Evolutionary conservation across 2,113 vertebrate genomes (phyloP).

Genomic region (Phalacrocorax aristotelis): DNA sequence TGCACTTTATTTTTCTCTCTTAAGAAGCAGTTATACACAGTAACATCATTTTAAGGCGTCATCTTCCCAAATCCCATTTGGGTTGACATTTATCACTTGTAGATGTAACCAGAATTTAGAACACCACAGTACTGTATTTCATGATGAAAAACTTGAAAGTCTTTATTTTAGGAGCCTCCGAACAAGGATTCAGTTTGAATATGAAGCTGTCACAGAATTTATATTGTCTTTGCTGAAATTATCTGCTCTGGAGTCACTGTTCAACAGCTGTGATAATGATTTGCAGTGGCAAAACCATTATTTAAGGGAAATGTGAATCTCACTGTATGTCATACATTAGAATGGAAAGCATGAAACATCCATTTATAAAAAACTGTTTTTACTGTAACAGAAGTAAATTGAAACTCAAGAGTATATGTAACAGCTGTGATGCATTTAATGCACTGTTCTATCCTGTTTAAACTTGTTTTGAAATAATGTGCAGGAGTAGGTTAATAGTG

Average conservation of each 20-base stretch:
- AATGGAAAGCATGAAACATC: neutral
- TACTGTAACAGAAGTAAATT: neutral
- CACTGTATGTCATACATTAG: neutral
- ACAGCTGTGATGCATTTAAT: neutral
- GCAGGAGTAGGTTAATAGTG: neutral
- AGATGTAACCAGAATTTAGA: neutral
- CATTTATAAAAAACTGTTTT: neutral
- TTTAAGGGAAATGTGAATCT: neutral
- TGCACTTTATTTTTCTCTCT: neutral
- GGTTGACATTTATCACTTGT: neutral
- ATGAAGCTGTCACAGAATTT: neutral
- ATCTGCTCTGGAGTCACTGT: neutral
- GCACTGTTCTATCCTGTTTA: neutral
- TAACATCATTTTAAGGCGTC: neutral
- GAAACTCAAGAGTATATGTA: neutral
- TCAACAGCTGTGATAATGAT: neutral
- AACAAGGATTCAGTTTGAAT: neutral
- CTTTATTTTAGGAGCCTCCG: neutral
- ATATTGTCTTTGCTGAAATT: neutral
- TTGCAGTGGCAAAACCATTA: neutral
- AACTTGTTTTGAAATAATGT: neutral
- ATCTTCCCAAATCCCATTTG: neutral
- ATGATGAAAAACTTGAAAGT: neutral
- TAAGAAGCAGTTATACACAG: neutral
- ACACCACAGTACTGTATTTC: neutral